Conservation (phyloP, 2,797 vertebrate species). For the Uromys caudimaculatus region DNA sequence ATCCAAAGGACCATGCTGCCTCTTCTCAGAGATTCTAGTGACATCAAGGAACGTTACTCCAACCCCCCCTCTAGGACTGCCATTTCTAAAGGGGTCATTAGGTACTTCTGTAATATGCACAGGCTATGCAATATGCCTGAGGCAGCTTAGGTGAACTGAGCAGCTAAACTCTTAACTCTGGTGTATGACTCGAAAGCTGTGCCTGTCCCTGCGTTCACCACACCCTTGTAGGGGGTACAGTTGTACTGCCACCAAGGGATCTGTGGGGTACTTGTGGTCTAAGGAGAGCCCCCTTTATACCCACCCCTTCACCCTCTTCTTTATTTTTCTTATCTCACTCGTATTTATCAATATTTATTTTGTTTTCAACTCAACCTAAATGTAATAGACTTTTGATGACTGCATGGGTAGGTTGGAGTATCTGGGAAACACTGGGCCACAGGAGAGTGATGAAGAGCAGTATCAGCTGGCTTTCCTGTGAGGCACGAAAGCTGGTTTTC, state of each 20-base stretch:
- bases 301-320: neutral
- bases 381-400: neutral
- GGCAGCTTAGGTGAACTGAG: neutral
- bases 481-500: neutral
- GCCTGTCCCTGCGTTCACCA: neutral
- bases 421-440: neutral
- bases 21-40: neutral
- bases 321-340: neutral
- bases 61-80: neutral
- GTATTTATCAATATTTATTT: neutral
- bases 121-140: neutral
- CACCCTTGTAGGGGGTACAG: rapidly evolving
- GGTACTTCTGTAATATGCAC: neutral
- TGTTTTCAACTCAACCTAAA: neutral
- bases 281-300: neutral
- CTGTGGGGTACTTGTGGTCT: neutral
- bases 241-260: neutral
- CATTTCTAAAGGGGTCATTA: neutral
- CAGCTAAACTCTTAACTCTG: neutral
- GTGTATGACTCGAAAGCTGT: neutral
- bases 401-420: neutral
- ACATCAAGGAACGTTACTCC: rapidly evolving
- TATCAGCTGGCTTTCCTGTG: neutral
- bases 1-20: too few relatives aligned
- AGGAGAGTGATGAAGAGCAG: neutral